These are phyloP conservation scores for Recurvirostra avosetta DNA, from an alignment of 2,113 vertebrate species.

Conservation along the genomic window DNA sequence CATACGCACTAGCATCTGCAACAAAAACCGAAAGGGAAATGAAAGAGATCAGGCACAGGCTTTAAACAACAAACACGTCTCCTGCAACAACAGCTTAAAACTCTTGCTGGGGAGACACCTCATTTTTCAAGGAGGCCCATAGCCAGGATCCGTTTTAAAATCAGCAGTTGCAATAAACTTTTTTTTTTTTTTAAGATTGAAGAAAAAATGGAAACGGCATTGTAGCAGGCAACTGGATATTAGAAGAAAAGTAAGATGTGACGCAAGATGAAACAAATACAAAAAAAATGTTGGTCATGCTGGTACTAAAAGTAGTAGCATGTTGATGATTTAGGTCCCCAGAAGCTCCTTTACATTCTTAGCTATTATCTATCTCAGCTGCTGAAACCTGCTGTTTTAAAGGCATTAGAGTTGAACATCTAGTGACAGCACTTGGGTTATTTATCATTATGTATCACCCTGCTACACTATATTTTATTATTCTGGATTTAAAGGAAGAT, in stretches of 20 bases:
- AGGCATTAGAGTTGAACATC: constrained; percentile 74
- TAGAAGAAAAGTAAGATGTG: constrained; percentile 43
- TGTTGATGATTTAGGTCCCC: constrained; percentile 68
- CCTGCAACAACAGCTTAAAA: constrained; percentile 18
- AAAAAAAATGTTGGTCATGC: constrained; percentile 63
- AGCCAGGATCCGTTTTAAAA: constrained; percentile 23
- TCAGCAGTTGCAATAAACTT: constrained; percentile 44
- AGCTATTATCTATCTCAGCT: constrained; percentile 78
- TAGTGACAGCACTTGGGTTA: constrained; percentile 81
- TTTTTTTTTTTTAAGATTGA: background rate
- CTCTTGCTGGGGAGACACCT: background rate
- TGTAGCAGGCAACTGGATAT: constrained; percentile 32
- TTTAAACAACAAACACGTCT: constrained; percentile 25
- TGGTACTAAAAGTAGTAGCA: constrained; percentile 74
- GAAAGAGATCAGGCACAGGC: background rate
- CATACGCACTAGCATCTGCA: background rate
- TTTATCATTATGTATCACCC: constrained; percentile 83
- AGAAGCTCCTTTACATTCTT: constrained; percentile 69
- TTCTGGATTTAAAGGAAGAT: constrained; percentile 81
- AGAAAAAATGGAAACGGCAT: background rate
- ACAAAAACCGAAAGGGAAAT: constrained; percentile 1
- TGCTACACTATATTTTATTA: constrained; percentile 77
- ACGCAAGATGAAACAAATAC: constrained; percentile 66
- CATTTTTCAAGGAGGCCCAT: background rate
- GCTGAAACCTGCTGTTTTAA: constrained; percentile 78